Conservation (phyloP, 2,797 vertebrate species). For the Pangasius larnaudii region DNA sequence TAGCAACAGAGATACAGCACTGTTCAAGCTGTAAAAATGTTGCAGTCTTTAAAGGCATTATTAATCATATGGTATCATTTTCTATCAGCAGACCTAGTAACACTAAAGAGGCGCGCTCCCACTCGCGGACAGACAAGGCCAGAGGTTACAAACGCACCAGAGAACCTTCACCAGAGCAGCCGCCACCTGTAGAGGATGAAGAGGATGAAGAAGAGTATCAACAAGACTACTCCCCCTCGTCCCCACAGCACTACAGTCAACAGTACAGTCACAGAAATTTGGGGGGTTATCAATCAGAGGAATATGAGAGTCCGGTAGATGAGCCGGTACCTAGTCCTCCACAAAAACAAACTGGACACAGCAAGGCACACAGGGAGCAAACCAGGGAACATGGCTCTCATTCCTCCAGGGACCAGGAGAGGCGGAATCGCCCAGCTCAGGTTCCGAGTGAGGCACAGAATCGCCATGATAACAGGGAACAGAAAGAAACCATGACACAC, state of each 20-base stretch:
- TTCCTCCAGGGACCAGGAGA: conserved; percentile 65
- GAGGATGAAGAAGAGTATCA: conserved; percentile 71
- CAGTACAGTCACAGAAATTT: conserved; percentile 51
- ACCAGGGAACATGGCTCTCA: conserved; percentile 67
- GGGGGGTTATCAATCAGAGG: conserved; percentile 74
- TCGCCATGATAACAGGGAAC: conserved; percentile 62
- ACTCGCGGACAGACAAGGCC: conserved; percentile 54
- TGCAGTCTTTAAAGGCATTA: not conserved
- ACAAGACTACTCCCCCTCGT: conserved; percentile 73
- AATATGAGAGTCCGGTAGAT: conserved; percentile 72
- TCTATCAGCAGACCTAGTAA: conserved; percentile 64
- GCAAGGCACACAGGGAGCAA: conserved; percentile 70
- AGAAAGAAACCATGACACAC: conserved; percentile 71
- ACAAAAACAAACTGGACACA: conserved; percentile 68
- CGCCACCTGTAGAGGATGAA: conserved; percentile 52
- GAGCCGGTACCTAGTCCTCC: conserved; percentile 67
- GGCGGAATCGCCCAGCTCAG: conserved; percentile 68
- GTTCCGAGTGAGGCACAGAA: conserved; percentile 65
- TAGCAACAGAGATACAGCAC: not conserved
- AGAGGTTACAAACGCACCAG: conserved; percentile 70
- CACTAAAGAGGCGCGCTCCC: conserved; percentile 69
- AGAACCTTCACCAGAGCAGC: conserved; percentile 78
- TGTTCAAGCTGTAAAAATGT: not conserved
- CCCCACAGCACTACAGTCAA: conserved; percentile 72
- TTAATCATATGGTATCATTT: not conserved